These are phyloP conservation scores for Dendrolimus kikuchii DNA, from an alignment of 1,140 invertebrate genomes.

Conservation along the genomic window DNA sequence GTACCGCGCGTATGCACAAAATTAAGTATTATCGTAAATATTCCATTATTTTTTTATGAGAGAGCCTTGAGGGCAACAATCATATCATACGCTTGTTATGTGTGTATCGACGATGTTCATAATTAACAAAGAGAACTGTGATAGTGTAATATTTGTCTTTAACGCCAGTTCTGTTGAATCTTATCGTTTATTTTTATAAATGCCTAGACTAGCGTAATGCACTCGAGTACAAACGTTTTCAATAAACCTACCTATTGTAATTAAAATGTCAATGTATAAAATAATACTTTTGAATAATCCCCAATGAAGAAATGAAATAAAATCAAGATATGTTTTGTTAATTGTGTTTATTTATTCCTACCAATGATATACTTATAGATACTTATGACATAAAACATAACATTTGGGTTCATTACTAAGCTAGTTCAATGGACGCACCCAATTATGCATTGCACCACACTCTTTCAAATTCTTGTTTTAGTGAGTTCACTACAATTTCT, in stretches of 20 bases:
- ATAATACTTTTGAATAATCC: slow-evolving; percentile 18
- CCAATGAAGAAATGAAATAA: slow-evolving; percentile 32
- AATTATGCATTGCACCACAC: slow-evolving; percentile 30
- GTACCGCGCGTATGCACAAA: too few relatives aligned
- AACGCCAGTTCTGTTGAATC: slow-evolving; percentile 10
- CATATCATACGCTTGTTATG: slow-evolving; percentile 13
- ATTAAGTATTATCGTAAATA: too few relatives aligned
- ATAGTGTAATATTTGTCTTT: background rate
- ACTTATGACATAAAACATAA: too few relatives aligned
- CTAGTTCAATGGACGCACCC: background rate
- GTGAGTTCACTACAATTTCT: slow-evolving; percentile 16
- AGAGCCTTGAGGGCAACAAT: too few relatives aligned
- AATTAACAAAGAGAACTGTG: too few relatives aligned
- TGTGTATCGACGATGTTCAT: slow-evolving; percentile 30
- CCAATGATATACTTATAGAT: background rate
- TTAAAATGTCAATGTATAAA: slow-evolving; percentile 23
- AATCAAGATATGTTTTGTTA: slow-evolving; percentile 53
- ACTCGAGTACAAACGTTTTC: slow-evolving; percentile 56
- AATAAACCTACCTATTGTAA: slow-evolving; percentile 23
- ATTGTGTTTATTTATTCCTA: slow-evolving; percentile 15
- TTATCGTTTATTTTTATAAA: slow-evolving; percentile 8
- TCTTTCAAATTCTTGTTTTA: slow-evolving; percentile 48
- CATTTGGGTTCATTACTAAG: too few relatives aligned
- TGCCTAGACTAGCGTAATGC: slow-evolving; percentile 30
- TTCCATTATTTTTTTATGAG: too few relatives aligned